These are phyloP conservation scores for Zaprionus africanus DNA, from an alignment of 1,140 invertebrate genomes.

Conservation along the genomic window DNA sequence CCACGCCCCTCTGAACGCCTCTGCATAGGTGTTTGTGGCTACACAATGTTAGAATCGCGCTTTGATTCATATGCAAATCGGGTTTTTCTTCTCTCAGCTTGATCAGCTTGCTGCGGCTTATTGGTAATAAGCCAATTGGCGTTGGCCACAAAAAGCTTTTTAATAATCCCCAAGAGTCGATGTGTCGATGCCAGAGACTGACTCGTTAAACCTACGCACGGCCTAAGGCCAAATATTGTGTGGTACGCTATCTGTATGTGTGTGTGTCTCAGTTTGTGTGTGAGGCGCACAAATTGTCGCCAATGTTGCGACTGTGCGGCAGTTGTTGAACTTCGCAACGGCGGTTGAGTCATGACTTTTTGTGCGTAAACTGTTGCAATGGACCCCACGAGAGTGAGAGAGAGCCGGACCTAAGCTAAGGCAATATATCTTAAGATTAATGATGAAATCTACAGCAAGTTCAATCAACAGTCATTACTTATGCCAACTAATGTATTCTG, in stretches of 20 bases:
- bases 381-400: conserved; percentile 17
- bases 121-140: conserved; percentile 78
- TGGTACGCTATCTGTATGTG: conserved; percentile 37
- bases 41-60: conserved; percentile 64
- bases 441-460: conserved; percentile 21
- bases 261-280: conserved; percentile 13
- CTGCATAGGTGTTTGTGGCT: conserved; percentile 43
- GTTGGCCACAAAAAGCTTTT: conserved; percentile 68
- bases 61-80: conserved; percentile 66
- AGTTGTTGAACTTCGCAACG: conserved; percentile 70
- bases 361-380: conserved; percentile 54
- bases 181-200: conserved; percentile 18
- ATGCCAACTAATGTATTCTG: background rate
- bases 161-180: conserved; percentile 56
- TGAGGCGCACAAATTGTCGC: conserved; percentile 63
- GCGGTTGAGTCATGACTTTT: conserved; percentile 60
- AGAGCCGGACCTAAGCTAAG: conserved; percentile 34
- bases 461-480: conserved; percentile 4
- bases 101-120: conserved; percentile 51
- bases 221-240: conserved; percentile 73
- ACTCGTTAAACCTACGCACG: conserved; percentile 64
- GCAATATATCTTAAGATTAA: conserved; percentile 14
- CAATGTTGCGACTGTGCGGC: conserved; percentile 57
- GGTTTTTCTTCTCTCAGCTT: conserved; percentile 40
- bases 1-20: conserved; percentile 68